phyloP scores from a whole-genome alignment of 1,140 invertebrate species.

The Drepana arcuata region DNA sequence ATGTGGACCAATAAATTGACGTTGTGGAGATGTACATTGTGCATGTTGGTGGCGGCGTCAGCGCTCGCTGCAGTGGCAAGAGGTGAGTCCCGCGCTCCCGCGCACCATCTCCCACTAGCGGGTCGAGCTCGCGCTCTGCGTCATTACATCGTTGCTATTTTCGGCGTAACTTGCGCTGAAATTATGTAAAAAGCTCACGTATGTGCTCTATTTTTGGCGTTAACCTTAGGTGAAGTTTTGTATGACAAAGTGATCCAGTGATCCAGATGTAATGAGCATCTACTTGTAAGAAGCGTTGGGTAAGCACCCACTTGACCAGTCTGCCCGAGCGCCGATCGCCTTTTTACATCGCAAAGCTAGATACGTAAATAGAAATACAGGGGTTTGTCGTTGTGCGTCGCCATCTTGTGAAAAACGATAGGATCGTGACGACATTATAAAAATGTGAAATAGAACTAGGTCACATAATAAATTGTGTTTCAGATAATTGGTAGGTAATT shows the following conservation, averaged over 20 bases:
- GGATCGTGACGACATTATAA: slow-evolving; percentile 62
- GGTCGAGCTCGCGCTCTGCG: slow-evolving; percentile 42
- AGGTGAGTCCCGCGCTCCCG: slow-evolving; percentile 51
- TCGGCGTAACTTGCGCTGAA: slow-evolving; percentile 63
- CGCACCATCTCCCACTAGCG: slow-evolving; percentile 22
- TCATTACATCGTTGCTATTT: slow-evolving; percentile 56
- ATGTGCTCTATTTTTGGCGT: slow-evolving; percentile 61
- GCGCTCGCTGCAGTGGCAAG: slow-evolving; percentile 50
- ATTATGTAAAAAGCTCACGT: slow-evolving; percentile 68
- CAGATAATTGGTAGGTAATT: no score
- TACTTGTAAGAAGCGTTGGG: no score
- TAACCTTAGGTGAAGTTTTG: slow-evolving; percentile 52
- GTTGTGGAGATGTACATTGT: slow-evolving; percentile 69
- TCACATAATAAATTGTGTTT: slow-evolving; percentile 52
- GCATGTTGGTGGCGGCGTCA: slow-evolving; percentile 56
- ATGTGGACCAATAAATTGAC: slow-evolving; percentile 68
- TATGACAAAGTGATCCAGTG: slow-evolving; percentile 38
- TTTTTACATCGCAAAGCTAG: slow-evolving; percentile 37
- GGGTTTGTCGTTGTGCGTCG: slow-evolving; percentile 63
- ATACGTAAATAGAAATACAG: slow-evolving; percentile 69
- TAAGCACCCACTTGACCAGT: no score
- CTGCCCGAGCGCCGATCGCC: slow-evolving; percentile 16
- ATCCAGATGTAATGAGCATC: slow-evolving; percentile 25
- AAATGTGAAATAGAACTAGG: slow-evolving; percentile 50
- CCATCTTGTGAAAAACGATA: slow-evolving; percentile 72